Base-by-base conservation (phyloP, 2,888 invertebrate species). In the Gymnocheta viridis region DNA sequence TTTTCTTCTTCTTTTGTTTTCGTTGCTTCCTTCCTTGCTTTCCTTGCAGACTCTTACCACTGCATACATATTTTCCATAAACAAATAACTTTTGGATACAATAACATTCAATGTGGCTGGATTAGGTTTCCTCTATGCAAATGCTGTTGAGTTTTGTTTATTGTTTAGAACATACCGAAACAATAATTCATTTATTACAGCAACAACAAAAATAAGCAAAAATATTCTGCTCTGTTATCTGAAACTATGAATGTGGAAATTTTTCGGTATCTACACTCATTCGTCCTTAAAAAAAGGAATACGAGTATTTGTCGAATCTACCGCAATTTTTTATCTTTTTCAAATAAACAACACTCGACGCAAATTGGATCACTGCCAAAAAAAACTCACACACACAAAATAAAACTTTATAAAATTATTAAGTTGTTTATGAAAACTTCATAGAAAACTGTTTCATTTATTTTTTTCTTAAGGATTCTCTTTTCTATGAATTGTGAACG, bases 341-440 rank as follows among this genome's bases (percentile, higher is more conserved):
- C 62, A 74, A 62, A 62, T 64, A 73, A 83, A 82, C 70, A 82
- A 78, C 78, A 78, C 72, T 60, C 32, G 41, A n/a, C 35, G 14
- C 66, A 81, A 54, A 80, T 84, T 84, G 84, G 84, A 73, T 73
- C 62, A 35, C n/a, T 56, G 81, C 84, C 84, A 84, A 76, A 54
- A 64, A 14, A 73, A n/a, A n/a, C n/a, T n/a, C n/a, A n/a, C n/a
- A n/a, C n/a, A n/a, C n/a, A n/a, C n/a, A n/a, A n/a, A n/a, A n/a
- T n/a, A n/a, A n/a, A n/a, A n/a, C n/a, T n/a, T 69, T 62, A 67
- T 73, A 64, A 78, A 69, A 69, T 73, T 56, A 77, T 81, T 73
- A 84, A 84, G 81, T 84, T 84, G 73, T 81, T 84, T 81, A 81
- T 84, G 77, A 58, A 73, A 69, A n/a, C n/a, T 78, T 83, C 84